Evolutionary conservation across 2,888 invertebrate species (phyloP).

Genomic region (Netelia fuscicornis): DNA sequence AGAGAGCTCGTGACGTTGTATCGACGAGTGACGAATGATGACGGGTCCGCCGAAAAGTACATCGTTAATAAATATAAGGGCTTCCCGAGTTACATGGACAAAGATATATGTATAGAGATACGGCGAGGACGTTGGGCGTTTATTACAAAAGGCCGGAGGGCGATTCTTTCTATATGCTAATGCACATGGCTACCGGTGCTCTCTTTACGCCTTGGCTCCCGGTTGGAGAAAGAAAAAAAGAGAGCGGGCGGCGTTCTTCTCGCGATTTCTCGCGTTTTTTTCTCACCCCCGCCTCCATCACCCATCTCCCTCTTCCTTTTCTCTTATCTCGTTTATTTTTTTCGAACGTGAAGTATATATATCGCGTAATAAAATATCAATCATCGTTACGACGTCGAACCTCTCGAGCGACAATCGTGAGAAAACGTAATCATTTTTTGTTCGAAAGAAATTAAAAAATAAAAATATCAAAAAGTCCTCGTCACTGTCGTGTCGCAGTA

Average conservation of each 20-base stretch:
- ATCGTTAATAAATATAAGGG: conserved; percentile 80
- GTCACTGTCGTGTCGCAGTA: not conserved
- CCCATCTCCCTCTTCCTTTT: conserved; percentile 28
- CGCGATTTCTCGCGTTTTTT: conserved; percentile 42
- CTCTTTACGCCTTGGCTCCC: conserved; percentile 73
- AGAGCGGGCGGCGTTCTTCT: conserved; percentile 59
- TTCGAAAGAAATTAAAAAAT: conserved; percentile 12
- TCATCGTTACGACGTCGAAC: conserved; percentile 40
- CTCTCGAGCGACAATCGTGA: conserved; percentile 18
- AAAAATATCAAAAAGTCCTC: not conserved
- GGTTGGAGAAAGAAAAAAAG: conserved; percentile 46
- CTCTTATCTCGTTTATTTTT: conserved; percentile 22
- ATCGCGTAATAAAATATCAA: conserved; percentile 59
- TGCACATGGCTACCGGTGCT: conserved; percentile 80
- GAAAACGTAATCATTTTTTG: conserved; percentile 11
- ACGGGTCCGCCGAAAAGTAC: conserved; percentile 76
- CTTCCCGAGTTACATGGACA: conserved; percentile 73
- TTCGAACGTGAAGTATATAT: conserved; percentile 40
- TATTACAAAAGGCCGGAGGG: conserved; percentile 75
- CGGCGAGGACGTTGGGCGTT: conserved; percentile 60
- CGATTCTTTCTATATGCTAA: conserved; percentile 84
- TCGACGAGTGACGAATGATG: conserved; percentile 73
- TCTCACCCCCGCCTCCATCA: conserved; percentile 1
- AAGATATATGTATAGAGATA: conserved; percentile 55
- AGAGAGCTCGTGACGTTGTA: conserved; percentile 67